phyloP scores from a whole-genome alignment of 2,888 invertebrate species.

The Sarcophaga caerulescens region DNA sequence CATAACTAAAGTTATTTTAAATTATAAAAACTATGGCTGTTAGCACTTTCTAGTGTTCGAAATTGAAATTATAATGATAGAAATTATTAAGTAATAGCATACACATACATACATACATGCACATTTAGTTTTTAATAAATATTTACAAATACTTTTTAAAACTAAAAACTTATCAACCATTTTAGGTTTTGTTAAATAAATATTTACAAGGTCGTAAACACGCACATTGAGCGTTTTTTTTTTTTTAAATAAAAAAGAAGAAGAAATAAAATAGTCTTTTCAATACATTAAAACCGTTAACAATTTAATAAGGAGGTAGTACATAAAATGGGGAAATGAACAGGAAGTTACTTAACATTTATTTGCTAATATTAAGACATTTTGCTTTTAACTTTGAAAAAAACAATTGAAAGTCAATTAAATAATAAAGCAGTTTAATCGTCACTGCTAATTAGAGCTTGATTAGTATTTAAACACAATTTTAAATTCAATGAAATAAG shows the following conservation, averaged over 20 bases:
- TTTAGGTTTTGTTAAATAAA: slow-evolving; percentile 22
- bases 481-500: too few species aligned
- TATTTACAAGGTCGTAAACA: slow-evolving; percentile 24
- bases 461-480: background rate
- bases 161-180: background rate
- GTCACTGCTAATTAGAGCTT: background rate
- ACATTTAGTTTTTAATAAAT: background rate
- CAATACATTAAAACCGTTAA: slow-evolving; percentile 4
- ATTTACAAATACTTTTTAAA: slow-evolving; percentile 15
- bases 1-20: too few species aligned
- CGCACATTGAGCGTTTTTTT: background rate
- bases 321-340: background rate
- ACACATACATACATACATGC: background rate
- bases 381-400: too few species aligned
- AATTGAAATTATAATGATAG: too few species aligned
- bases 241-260: background rate
- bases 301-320: background rate
- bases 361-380: slow-evolving; percentile 7
- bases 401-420: background rate
- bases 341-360: slow-evolving; percentile 25
- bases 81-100: background rate
- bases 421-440: background rate
- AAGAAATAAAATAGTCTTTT: background rate
- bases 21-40: too few species aligned
- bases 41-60: too few species aligned